Conservation (phyloP, 2,797 vertebrate species). For the Sylvilagus floridanus region DNA sequence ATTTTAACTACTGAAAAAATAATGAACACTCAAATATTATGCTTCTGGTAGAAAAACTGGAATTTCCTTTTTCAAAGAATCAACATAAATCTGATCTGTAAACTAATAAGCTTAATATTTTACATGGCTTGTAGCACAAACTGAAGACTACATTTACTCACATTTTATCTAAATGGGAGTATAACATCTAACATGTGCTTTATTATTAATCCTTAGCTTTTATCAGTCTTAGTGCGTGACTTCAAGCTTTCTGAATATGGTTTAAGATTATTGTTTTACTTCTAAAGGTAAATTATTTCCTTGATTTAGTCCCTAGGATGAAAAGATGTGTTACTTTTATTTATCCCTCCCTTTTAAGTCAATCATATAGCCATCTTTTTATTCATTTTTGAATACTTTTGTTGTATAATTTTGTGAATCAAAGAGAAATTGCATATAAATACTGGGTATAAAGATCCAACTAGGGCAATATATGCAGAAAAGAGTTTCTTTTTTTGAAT, state of each 20-base stretch:
- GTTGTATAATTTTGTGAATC: neutral
- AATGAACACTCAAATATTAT: neutral
- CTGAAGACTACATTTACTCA: neutral
- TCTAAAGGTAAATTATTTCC: neutral
- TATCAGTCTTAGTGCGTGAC: neutral
- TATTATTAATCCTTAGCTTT: neutral
- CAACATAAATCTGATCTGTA: neutral
- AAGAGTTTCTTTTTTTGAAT: neutral
- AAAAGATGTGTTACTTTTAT: neutral
- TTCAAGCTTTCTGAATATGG: neutral
- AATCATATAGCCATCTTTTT: neutral
- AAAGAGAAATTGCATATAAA: neutral
- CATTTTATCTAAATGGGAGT: slow-evolving; percentile 9
- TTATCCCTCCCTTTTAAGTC: neutral
- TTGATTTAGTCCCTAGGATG: neutral
- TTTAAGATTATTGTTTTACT: neutral
- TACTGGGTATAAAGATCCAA: neutral
- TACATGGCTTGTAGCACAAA: neutral
- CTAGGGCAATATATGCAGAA: neutral
- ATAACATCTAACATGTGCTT: neutral
- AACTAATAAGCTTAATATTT: neutral
- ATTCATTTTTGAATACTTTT: neutral
- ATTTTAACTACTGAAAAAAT: neutral
- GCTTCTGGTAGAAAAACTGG: neutral
- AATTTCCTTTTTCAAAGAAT: neutral